Conservation (phyloP, 2,113 vertebrate species). For the Arvicanthis niloticus region DNA sequence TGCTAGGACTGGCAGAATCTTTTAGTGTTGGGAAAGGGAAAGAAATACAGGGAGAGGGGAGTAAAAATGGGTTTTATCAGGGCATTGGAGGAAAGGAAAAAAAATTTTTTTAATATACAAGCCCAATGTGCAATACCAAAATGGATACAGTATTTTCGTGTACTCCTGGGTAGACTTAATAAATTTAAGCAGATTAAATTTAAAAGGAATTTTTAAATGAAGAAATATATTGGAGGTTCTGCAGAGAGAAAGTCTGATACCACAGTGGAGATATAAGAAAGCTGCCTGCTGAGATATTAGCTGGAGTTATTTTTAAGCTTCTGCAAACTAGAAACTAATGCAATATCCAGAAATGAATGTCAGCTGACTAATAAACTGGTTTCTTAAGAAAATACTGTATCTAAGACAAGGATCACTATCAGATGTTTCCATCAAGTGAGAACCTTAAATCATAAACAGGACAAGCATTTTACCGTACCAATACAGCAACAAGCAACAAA, state of each 20-base stretch:
- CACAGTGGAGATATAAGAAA: conserved; percentile 74
- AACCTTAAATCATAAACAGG: conserved; percentile 58
- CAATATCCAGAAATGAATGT: conserved; percentile 49
- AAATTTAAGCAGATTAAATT: conserved; percentile 71
- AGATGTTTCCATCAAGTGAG: conserved; percentile 65
- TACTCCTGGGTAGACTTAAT: conserved; percentile 69
- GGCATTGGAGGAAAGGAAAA: conserved; percentile 87
- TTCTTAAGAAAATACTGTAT: conserved; percentile 83
- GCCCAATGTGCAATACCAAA: conserved; percentile 87
- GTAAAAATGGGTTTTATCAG: conserved; percentile 84
- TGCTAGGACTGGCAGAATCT: conserved; percentile 98
- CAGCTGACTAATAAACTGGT: conserved; percentile 38
- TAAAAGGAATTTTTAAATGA: conserved; percentile 67
- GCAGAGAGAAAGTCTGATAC: conserved; percentile 77
- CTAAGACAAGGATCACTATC: conserved; percentile 55
- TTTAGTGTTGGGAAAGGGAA: conserved; percentile 86
- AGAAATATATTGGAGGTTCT: conserved; percentile 80
- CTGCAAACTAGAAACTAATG: conserved; percentile 75
- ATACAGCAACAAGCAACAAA: conserved; percentile 48
- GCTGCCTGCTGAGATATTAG: conserved; percentile 73
- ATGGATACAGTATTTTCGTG: conserved; percentile 87
- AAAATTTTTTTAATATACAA: conserved; percentile 85
- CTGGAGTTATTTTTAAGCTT: conserved; percentile 82
- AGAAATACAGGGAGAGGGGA: conserved; percentile 87
- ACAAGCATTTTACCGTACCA: background rate